These are phyloP conservation scores for Noctilio leporinus DNA, from an alignment of 2,113 vertebrate species.

Conservation along the genomic window DNA sequence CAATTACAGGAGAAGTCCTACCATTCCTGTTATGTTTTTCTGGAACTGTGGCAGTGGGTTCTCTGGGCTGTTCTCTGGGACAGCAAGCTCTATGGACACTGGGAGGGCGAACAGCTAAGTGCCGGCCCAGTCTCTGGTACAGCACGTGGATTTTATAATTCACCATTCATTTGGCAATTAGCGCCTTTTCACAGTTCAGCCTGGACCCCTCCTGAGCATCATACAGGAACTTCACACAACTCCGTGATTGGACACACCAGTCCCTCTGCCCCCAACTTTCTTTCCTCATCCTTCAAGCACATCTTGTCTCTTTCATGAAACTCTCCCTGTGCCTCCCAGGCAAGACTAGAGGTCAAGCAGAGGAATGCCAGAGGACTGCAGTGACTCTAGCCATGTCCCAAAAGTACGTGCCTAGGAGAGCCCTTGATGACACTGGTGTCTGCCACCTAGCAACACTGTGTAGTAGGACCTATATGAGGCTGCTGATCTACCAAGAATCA, in stretches of 20 bases:
- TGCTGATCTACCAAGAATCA: not conserved
- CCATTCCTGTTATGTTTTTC: not conserved
- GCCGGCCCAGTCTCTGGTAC: not conserved
- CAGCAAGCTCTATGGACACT: fast-evolving
- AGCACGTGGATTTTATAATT: fast-evolving
- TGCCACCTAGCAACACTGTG: not conserved
- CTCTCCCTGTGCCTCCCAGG: not conserved
- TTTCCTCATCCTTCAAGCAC: not conserved
- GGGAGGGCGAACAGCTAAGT: not conserved
- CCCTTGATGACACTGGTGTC: not conserved
- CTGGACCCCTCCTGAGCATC: not conserved
- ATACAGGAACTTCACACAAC: fast-evolving
- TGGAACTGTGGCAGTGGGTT: not conserved
- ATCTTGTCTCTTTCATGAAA: not conserved
- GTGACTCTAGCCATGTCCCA: not conserved
- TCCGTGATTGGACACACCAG: not conserved
- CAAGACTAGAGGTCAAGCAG: not conserved
- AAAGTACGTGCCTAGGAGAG: fast-evolving
- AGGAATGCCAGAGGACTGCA: not conserved
- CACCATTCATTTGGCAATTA: not conserved
- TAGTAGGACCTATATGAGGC: not conserved
- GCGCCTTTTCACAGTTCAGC: not conserved
- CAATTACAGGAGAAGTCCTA: not conserved
- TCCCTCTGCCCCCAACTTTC: not conserved
- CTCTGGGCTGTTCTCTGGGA: not conserved